Evolutionary conservation across 2,113 vertebrate genomes (phyloP), one percentile per base, ranked within the genome.

Genomic region (Aegithalos caudatus): DNA sequence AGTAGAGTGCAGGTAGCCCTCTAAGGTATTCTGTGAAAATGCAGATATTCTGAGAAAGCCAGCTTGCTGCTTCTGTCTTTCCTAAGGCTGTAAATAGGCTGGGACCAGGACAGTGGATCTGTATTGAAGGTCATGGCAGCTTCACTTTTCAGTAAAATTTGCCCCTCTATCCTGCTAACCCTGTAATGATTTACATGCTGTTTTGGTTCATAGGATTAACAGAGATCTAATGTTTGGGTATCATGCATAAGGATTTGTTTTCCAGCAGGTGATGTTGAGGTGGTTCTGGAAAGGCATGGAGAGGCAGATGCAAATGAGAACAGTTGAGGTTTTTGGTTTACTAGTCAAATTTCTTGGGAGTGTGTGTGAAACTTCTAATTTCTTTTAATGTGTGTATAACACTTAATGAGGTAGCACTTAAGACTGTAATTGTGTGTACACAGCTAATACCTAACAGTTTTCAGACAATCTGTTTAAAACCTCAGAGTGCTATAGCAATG

Each of bases 381-480:
- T 83, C 35, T 77, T 80, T 54, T 84, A 78, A 66, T 73, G 13
- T 18, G 11, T 47, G 14, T 71, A 2, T 61, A 86, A 61, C 40
- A 35, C n/a, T 86, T 88, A 92, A 92, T 78, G 80, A 62, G 35
- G 50, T 35, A 62, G 58, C 58, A 73, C 66, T 87, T 90, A 76
- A 56, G 79, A 57, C 28, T 4, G 1, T 86, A 81, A 74, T 84
- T 81, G 64, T 81, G 50, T 83, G 35, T 92, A 78, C 47, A 50
- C 35, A 86, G 69, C 35, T 89, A 86, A 81, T 81, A 64, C 51
- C 21, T 88, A 62, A 53, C 47, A 58, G 33, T 86, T 92, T 83
- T 84, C 47, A 88, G 77, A 81, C 60, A 66, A 62, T 92, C 76
- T 92, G 64, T 88, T 80, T 82, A 88, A 90, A 94, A 76, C 70